Base-by-base conservation (phyloP, 2,888 invertebrate species). In the Platerodrilus igneus region DNA sequence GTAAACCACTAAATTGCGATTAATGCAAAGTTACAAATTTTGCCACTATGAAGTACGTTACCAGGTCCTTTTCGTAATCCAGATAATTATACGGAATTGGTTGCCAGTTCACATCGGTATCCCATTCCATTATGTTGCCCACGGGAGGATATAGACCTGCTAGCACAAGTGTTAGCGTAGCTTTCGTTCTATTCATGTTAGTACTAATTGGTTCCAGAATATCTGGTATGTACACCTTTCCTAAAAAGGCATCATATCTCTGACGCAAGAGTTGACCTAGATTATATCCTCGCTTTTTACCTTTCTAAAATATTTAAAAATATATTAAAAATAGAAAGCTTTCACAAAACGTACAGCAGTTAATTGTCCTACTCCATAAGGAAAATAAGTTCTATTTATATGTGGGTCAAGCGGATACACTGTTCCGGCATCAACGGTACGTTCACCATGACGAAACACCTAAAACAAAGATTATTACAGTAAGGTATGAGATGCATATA, bases 141-240 rank as follows among this genome's bases (percentile, higher is more conserved):
- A 79, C 43, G 1, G 82, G 81, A 29, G 78, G 79, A 67, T 77
- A 85, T 32, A 86, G 62, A 7, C 80, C 83, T 13, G 83, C 81
- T 41, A 84, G 64, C 29, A 81, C 75, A 13, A 78, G 68, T 51
- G 78, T 72, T 21, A 82, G 75, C 23, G 82, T 80, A 78, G 82
- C 83, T 60, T 83, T 73, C 2, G 86, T 81, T 34, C 87, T 72
- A 55, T 83, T 76, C 15, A 79, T 76, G 43, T 79, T 80, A 1
- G 86, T 83, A 35, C 79, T 78, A 58, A 80, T 74, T 2, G 85
- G 75, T 59, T 76, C 73, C 31, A 84, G 48, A 8, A 47, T 52
- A 37, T 75, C 71, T 8, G 75, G 71, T 47, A 67, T 69, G 59
- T 79, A 83, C 26, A 67, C 58, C 13, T 67, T 63, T 10, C 76